Percentiles rank a stretch among this genome's conserved stretches.
phyloP scores from a whole-genome alignment of 2,888 invertebrate species.

The Caenorhabditis japonica region DNA sequence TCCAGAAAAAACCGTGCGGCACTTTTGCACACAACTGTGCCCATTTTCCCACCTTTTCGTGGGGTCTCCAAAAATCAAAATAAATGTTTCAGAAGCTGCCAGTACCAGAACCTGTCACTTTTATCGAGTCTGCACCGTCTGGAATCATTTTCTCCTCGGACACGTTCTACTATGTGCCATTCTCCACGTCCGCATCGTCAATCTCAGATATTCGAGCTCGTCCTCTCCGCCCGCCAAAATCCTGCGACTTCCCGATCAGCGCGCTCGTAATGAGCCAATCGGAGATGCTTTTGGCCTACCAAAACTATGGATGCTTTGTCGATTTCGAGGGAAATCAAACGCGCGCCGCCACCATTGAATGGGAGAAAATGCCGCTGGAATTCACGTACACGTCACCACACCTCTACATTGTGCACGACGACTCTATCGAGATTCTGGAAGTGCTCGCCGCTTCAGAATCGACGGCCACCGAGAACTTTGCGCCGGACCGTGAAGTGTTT shows the following conservation, averaged over 20 bases:
- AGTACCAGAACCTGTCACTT: slow-evolving; percentile 64
- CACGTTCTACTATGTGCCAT: slow-evolving; percentile 65
- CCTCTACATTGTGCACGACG: slow-evolving; percentile 73
- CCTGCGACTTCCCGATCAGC: slow-evolving; percentile 69
- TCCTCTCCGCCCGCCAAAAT: slow-evolving; percentile 36
- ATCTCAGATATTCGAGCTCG: not conserved
- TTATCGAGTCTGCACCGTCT: slow-evolving; percentile 55
- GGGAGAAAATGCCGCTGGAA: slow-evolving; percentile 73
- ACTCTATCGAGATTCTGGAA: slow-evolving; percentile 69
- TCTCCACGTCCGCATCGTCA: slow-evolving; percentile 3
- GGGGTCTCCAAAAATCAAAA: not conserved
- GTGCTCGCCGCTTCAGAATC: slow-evolving; percentile 51
- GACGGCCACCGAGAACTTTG: slow-evolving; percentile 31
- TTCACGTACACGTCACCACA: slow-evolving; percentile 68
- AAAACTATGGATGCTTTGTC: slow-evolving; percentile 73
- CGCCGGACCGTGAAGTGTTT: slow-evolving; percentile 60
- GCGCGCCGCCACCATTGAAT: slow-evolving; percentile 64
- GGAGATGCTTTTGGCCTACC: slow-evolving; percentile 72
- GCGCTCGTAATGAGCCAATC: slow-evolving; percentile 59
- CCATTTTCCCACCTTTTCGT: too few species aligned
- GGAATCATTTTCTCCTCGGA: slow-evolving; percentile 73
- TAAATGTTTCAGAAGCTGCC: slow-evolving; percentile 49
- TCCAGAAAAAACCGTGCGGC: too few species aligned
- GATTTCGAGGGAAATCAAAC: slow-evolving; percentile 57
- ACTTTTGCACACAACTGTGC: too few species aligned